Evolutionary conservation across 2,888 invertebrate genomes (phyloP), one percentile per base, ranked within the genome.

Genomic region (Galerucella nymphaeae): DNA sequence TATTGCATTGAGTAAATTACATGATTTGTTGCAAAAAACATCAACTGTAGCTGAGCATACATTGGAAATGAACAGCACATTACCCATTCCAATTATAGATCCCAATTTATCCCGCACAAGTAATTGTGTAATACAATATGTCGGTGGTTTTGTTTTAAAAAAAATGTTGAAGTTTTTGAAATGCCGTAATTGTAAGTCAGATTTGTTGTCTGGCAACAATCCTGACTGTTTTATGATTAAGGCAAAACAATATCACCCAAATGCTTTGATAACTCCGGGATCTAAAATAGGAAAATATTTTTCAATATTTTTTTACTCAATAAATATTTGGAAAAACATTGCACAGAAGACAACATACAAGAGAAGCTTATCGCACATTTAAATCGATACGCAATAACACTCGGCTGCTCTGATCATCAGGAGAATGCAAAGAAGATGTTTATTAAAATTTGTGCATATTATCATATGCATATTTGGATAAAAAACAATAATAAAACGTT

Each of bases 1-100:
- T 23, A 70, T 61, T 14, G 66, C 71, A 63, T 66, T 70, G 14
- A 62, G 63, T 63, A 68, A 65, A 42, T 73, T 69, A 53, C 68
- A 65, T 42, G 13, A 42, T 53, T 45, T 69, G 16, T 18, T 69
- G 11, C n/a, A 50, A 2, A 50, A 50, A 50, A 50, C n/a, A n/a
- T 20, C 48, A 14, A 38, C 9, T 62, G 20, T 38, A 55, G 9
- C 9, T 18, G 41, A 23, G 14, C 16, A 10, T n/a, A 16, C 41
- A 62, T 42, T 38, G 9, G n/a, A 23, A 59, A 59, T 30, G 8
- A 11, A 11, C 14, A 23, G n/a, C 14, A 30, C 14, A 4, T 59
- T 59, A n/a, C 23, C 59, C n/a, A 59, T 59, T 30, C 23, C 23
- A 5, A 18, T 10, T 55, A 18, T 55, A 41, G 55, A 55, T 57